These are phyloP conservation scores for Dicerorhinus sumatrensis DNA, from an alignment of 2,113 vertebrate genomes.

Conservation along the genomic window DNA sequence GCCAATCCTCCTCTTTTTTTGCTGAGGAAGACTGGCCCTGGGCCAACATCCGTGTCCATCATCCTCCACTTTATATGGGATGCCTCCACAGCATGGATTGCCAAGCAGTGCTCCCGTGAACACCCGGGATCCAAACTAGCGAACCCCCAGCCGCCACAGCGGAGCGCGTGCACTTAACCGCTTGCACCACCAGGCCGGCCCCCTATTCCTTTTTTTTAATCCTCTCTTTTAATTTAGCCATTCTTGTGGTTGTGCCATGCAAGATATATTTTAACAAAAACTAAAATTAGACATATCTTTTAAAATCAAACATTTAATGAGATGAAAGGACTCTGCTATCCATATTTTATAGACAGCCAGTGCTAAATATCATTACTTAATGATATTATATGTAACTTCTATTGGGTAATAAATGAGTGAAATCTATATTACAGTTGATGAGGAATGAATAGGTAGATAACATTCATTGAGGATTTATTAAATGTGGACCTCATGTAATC, in stretches of 20 bases:
- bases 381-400: background rate
- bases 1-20: too few species aligned
- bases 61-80: too few species aligned
- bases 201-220: too few species aligned
- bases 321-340: background rate
- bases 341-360: background rate
- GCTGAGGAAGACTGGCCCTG: too few species aligned
- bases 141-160: too few species aligned
- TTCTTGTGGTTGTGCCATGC: background rate
- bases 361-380: background rate
- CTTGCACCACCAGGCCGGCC: too few species aligned
- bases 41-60: too few species aligned
- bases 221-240: background rate
- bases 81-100: too few species aligned
- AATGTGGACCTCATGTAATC: background rate
- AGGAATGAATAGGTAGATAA: background rate
- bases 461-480: background rate
- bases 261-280: constrained; percentile 3
- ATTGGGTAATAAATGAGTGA: background rate
- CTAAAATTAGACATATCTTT: background rate
- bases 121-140: too few species aligned
- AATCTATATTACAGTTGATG: background rate
- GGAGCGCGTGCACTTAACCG: too few species aligned
- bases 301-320: background rate
- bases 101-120: too few species aligned